Percentiles rank a stretch among this genome's conserved stretches.
Evolutionary conservation across 1,140 invertebrate species (phyloP).

Genomic region (Neoseiulus cucumeris): DNA sequence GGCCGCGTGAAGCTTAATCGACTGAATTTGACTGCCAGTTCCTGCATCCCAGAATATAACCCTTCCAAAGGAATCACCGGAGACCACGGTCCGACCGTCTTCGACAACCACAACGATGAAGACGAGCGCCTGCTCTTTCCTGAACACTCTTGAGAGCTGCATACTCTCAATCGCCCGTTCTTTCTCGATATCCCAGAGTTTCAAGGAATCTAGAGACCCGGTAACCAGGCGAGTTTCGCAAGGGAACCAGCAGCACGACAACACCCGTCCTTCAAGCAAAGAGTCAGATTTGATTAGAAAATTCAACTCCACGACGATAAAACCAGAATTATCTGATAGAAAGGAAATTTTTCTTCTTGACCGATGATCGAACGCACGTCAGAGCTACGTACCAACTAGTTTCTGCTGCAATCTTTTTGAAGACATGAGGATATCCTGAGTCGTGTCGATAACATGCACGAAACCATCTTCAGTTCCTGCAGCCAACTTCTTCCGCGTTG

Average conservation of each 20-base stretch:
- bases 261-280: neutral
- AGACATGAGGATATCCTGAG: neutral
- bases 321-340: too few relatives aligned
- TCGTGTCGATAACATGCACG: neutral
- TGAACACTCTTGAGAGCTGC: neutral
- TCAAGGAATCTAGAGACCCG: neutral
- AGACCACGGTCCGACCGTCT: neutral
- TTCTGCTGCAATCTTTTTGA: neutral
- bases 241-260: neutral
- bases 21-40: neutral
- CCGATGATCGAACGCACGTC: too few relatives aligned
- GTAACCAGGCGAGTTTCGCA: neutral
- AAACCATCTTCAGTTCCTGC: neutral
- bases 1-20: neutral
- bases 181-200: neutral
- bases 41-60: neutral
- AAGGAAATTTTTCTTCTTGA: too few relatives aligned
- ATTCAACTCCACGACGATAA: too few relatives aligned
- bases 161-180: neutral
- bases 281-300: neutral
- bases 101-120: conserved; percentile 1
- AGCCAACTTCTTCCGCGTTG: neutral
- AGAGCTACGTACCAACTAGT: neutral
- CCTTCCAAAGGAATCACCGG: neutral
- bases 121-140: neutral